Conservation (phyloP, 1,140 invertebrate species). For the Helicorthomorpha holstii region DNA sequence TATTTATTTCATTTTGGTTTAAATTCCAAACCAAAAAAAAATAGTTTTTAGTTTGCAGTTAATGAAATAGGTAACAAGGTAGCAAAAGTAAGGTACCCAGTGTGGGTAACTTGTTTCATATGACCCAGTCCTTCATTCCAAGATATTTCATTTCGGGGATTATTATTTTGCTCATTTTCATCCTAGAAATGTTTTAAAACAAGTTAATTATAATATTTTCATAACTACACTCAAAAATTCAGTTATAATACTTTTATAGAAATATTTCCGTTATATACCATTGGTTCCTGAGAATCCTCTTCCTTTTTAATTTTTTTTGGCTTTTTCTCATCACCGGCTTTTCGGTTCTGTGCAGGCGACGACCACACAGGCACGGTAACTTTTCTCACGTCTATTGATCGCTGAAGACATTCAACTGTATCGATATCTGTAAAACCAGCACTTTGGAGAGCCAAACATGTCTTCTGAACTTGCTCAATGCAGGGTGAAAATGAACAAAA, state of each 20-base stretch:
- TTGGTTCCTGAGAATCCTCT: too few species aligned
- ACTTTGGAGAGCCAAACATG: constrained; percentile 46
- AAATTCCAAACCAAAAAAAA: too few species aligned
- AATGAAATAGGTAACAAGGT: constrained; percentile 40
- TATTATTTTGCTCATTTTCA: too few species aligned
- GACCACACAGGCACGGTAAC: constrained; percentile 36
- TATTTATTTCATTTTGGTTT: too few species aligned
- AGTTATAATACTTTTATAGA: too few species aligned
- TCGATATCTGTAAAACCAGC: constrained; percentile 63
- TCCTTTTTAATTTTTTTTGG: not conserved
- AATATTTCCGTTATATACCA: too few species aligned
- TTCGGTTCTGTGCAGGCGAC: not conserved
- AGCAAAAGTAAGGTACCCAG: constrained; percentile 85
- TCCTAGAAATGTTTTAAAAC: too few species aligned
- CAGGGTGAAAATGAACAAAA: constrained; percentile 95
- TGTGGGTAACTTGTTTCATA: constrained; percentile 63
- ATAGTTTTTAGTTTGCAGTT: too few species aligned
- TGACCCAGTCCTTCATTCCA: constrained; percentile 50
- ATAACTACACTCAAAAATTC: too few species aligned
- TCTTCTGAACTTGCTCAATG: constrained; percentile 91
- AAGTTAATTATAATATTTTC: too few species aligned
- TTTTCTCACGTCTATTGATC: constrained; percentile 57
- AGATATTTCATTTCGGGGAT: constrained; percentile 11
- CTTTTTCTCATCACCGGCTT: not conserved
- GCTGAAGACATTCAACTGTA: constrained; percentile 74